Conservation (phyloP, 2,797 vertebrate species). For the Sebastes matsubarae region DNA sequence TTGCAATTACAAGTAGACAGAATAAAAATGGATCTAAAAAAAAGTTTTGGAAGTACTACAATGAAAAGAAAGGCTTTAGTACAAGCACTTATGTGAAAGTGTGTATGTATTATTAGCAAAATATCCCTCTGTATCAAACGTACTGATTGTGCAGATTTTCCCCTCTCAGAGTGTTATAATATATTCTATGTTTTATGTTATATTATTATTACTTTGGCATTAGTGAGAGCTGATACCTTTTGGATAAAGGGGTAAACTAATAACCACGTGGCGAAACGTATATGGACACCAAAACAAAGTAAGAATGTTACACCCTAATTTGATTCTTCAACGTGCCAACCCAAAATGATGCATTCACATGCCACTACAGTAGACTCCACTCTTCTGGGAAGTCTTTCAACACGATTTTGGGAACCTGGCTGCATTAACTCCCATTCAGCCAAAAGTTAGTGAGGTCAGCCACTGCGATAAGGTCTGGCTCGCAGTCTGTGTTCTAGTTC, state of each 20-base stretch:
- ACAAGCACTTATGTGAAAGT: not conserved
- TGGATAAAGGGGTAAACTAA: not conserved
- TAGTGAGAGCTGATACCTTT: not conserved
- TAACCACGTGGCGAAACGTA: not conserved
- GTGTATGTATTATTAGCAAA: not conserved
- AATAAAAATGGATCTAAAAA: not conserved
- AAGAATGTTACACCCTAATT: not conserved
- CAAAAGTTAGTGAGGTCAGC: not conserved
- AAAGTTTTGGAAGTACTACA: not conserved
- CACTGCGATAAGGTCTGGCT: not conserved
- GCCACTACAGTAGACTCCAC: not conserved
- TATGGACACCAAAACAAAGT: not conserved
- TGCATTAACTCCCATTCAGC: conserved; percentile 10
- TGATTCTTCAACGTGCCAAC: not conserved
- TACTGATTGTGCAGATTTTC: not conserved
- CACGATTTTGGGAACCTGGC: not conserved
- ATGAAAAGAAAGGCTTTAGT: not conserved
- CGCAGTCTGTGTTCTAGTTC: not conserved
- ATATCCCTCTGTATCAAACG: not conserved
- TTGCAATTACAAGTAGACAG: not conserved
- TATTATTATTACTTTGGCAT: not conserved
- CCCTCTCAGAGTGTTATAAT: not conserved
- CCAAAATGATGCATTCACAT: not conserved
- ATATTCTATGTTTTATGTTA: not conserved
- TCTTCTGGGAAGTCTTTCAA: not conserved